Evolutionary conservation across 1,140 invertebrate species (phyloP).

Genomic region (Triops longicaudatus): DNA sequence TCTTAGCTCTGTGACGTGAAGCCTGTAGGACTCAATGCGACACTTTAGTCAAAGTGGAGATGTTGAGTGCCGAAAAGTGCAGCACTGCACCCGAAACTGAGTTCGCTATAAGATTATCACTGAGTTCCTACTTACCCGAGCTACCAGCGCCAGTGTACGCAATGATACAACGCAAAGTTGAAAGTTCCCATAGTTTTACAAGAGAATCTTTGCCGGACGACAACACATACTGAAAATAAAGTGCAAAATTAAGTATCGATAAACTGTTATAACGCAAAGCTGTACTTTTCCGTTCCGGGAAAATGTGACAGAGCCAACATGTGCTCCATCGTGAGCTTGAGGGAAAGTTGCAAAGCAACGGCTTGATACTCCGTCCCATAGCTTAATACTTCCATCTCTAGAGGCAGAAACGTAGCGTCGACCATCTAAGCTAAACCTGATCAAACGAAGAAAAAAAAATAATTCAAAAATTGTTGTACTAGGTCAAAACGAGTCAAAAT

Average conservation of each 20-base stretch:
- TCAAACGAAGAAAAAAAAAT: neutral
- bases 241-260: neutral
- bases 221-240: slow-evolving; percentile 69
- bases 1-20: too few relatives aligned
- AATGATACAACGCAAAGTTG: slow-evolving; percentile 89
- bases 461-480: neutral
- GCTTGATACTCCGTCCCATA: slow-evolving; percentile 93
- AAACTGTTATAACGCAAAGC: slow-evolving; percentile 22
- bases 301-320: slow-evolving; percentile 89
- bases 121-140: slow-evolving; percentile 53
- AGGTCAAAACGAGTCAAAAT: too few relatives aligned
- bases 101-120: neutral
- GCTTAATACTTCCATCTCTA: slow-evolving; percentile 86
- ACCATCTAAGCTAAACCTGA: slow-evolving; percentile 35
- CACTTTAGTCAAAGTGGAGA: too few relatives aligned
- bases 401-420: slow-evolving; percentile 76
- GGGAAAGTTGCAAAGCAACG: slow-evolving; percentile 88
- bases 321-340: slow-evolving; percentile 85
- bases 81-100: too few relatives aligned
- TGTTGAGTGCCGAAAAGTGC: too few relatives aligned
- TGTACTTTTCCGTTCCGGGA: slow-evolving; percentile 90
- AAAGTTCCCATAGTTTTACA: slow-evolving; percentile 96
- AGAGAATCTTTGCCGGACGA: slow-evolving; percentile 93
- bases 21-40: too few relatives aligned
- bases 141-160: slow-evolving; percentile 94